phyloP scores from a whole-genome alignment of 2,113 vertebrate species.

The Trachemys scripta region DNA sequence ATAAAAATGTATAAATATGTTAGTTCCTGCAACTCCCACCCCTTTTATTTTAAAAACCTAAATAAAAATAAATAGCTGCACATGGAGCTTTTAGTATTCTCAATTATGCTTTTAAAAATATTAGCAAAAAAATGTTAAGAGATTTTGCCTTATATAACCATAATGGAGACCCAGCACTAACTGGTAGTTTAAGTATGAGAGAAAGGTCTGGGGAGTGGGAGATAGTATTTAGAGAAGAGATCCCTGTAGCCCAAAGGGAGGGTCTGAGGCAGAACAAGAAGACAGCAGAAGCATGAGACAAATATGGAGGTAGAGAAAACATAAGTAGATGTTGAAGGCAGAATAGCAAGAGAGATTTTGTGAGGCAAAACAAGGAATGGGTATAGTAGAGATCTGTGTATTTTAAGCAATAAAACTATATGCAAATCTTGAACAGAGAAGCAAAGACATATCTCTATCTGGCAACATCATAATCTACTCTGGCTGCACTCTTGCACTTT shows the following conservation, averaged over 20 bases:
- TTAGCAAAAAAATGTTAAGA: not conserved
- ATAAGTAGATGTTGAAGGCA: not conserved
- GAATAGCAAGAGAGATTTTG: not conserved
- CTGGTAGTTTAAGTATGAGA: rapidly evolving
- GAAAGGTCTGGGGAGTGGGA: not conserved
- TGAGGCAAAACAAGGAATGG: not conserved
- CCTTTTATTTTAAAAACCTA: not conserved
- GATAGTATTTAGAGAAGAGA: not conserved
- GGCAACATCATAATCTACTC: not conserved
- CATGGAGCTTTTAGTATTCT: not conserved
- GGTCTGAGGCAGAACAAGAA: not conserved
- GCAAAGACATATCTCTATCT: not conserved
- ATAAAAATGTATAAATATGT: not conserved
- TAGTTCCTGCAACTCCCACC: not conserved
- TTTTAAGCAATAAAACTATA: not conserved
- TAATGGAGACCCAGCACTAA: not conserved
- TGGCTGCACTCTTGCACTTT: not conserved
- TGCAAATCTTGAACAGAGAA: not conserved
- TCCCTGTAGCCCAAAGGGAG: not conserved
- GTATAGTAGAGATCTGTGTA: not conserved
- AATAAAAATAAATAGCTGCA: not conserved
- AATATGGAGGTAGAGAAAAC: not conserved
- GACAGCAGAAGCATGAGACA: not conserved
- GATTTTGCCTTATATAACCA: not conserved
- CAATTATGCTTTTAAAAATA: not conserved